These are phyloP conservation scores for Synanthedon myopaeformis DNA, from an alignment of 2,888 invertebrate species.

Conservation along the genomic window DNA sequence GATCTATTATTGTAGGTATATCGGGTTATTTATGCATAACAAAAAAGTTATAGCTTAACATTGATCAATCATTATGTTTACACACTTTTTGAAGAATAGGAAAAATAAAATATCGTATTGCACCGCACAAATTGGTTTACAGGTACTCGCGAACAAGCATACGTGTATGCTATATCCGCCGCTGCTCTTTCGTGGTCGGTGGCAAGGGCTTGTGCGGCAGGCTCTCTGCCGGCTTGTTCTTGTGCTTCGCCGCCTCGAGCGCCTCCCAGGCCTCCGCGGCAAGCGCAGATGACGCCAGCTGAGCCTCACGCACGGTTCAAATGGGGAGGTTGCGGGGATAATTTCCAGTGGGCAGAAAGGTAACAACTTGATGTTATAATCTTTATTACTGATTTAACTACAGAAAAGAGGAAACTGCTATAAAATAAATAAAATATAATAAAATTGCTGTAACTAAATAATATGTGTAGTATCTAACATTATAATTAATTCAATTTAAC, in stretches of 20 bases:
- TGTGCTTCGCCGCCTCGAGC: slow-evolving; percentile 81
- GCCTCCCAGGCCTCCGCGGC: slow-evolving; percentile 66
- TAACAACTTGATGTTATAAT: slow-evolving; percentile 10
- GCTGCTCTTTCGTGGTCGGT: slow-evolving; percentile 83
- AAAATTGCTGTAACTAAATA: no score
- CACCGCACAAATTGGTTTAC: slow-evolving; percentile 7
- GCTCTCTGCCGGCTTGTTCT: slow-evolving; percentile 80
- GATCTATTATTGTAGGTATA: no score
- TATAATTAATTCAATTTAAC: no score
- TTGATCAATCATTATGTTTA: no score
- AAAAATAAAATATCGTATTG: slow-evolving; percentile 1
- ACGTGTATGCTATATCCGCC: slow-evolving; percentile 85
- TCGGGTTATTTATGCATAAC: no score
- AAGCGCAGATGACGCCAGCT: slow-evolving; percentile 73
- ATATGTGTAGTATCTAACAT: no score
- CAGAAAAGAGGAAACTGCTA: no score
- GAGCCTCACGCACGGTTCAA: slow-evolving; percentile 81
- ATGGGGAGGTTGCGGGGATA: slow-evolving; percentile 91
- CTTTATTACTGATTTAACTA: no score
- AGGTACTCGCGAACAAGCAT: slow-evolving; percentile 90
- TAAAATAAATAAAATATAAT: no score
- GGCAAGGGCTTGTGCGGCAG: slow-evolving; percentile 82
- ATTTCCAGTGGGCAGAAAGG: slow-evolving; percentile 78
- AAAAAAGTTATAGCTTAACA: no score
- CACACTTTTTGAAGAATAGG: no score